Percentiles rank a stretch among this genome's conserved stretches.
These are phyloP conservation scores for Callorhinus ursinus DNA, from an alignment of 2,113 vertebrate species.

Conservation along the genomic window DNA sequence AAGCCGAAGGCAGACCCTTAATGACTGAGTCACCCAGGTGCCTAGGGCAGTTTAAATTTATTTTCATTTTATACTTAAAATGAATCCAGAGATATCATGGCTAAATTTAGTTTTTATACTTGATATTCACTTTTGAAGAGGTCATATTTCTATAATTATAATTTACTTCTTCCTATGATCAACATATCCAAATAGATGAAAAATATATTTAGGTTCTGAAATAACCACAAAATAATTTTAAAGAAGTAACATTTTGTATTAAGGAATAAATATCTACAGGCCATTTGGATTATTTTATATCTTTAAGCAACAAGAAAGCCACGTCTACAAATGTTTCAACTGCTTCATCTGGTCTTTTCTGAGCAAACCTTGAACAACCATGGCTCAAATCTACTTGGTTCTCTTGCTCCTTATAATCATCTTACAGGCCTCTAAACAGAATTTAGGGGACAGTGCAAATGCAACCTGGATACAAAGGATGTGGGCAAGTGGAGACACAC, in stretches of 20 bases:
- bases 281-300: neutral
- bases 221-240: neutral
- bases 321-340: neutral
- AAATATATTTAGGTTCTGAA: neutral
- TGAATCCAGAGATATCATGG: neutral
- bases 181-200: neutral
- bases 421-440: neutral
- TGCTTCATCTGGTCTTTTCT: neutral
- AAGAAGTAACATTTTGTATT: neutral
- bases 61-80: neutral
- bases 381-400: neutral
- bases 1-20: no score
- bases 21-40: no score
- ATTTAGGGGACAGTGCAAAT: neutral
- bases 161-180: neutral
- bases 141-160: neutral
- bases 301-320: neutral
- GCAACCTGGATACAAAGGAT: neutral
- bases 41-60: neutral
- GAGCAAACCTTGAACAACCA: neutral
- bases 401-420: neutral
- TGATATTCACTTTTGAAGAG: neutral
- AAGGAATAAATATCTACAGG: neutral
- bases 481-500: neutral
- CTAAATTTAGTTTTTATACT: neutral